phyloP scores from a whole-genome alignment of 2,113 vertebrate genomes.

The Uropsilus gracilis region DNA sequence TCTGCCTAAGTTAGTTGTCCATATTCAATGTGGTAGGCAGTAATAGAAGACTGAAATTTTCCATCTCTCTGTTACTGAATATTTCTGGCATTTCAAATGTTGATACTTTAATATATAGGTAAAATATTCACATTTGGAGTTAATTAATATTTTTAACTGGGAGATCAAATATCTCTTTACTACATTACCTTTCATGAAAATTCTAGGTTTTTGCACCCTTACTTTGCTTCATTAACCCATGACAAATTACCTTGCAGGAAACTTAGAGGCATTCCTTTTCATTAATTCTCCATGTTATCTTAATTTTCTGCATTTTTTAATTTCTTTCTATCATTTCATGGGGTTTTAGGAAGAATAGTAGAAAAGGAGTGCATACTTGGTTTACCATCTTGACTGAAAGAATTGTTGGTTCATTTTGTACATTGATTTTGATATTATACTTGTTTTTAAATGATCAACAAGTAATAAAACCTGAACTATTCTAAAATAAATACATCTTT shows the following conservation, averaged over 20 bases:
- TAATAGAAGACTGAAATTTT: neutral
- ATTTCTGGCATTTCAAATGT: slow-evolving; percentile 37
- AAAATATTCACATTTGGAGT: neutral
- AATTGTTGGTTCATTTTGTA: neutral
- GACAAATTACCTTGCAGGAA: neutral
- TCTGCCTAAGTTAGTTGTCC: slow-evolving; percentile 28
- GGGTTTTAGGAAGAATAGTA: neutral
- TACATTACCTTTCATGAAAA: neutral
- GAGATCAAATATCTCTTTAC: neutral
- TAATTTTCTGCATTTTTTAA: neutral
- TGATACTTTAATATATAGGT: neutral
- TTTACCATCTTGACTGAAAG: slow-evolving; percentile 8
- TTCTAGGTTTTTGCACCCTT: neutral
- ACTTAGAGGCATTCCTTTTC: neutral
- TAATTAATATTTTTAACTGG: neutral
- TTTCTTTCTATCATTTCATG: neutral
- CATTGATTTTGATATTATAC: neutral
- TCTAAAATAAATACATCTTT: neutral
- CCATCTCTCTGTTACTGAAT: slow-evolving; percentile 1
- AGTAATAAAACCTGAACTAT: neutral
- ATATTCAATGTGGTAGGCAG: neutral
- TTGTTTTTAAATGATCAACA: slow-evolving; percentile 20
- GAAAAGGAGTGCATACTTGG: neutral
- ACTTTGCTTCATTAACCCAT: neutral
- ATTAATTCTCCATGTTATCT: neutral